Evolutionary conservation across 1,140 invertebrate genomes (phyloP).

Genomic region (Campoletis sonorensis): DNA sequence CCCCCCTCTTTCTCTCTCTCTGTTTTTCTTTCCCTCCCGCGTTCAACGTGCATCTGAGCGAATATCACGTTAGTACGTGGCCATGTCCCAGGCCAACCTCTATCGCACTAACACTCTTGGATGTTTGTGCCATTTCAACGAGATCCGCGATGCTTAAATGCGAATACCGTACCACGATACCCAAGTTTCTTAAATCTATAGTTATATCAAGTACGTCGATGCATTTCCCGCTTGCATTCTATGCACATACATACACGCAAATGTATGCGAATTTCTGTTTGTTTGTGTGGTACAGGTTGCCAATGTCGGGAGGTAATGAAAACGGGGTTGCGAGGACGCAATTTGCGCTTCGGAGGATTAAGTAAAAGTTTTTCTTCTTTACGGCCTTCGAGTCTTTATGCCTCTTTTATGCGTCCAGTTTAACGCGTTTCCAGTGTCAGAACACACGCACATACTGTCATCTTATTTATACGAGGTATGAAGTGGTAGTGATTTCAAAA

Average conservation of each 20-base stretch:
- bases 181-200: constrained; percentile 16
- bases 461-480: constrained; percentile 14
- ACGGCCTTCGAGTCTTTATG: constrained; percentile 55
- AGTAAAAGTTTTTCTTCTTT: constrained; percentile 62
- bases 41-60: background rate
- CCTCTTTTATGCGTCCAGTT: constrained; percentile 58
- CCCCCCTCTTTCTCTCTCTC: too few relatives aligned
- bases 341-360: constrained; percentile 65
- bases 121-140: constrained; percentile 5
- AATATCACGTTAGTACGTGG: constrained; percentile 11
- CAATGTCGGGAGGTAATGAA: constrained; percentile 60
- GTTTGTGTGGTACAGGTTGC: background rate
- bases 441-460: constrained; percentile 47
- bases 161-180: background rate
- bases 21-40: background rate
- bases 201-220: background rate
- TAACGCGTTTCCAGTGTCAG: constrained; percentile 24
- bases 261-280: background rate
- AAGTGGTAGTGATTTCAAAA: background rate
- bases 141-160: background rate
- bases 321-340: constrained; percentile 60
- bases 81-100: constrained; percentile 13
- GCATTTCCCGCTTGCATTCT: constrained; percentile 25
- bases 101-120: constrained; percentile 6
- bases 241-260: background rate